Conservation (phyloP, 1,140 invertebrate species). For the Vanessa tameamea region DNA sequence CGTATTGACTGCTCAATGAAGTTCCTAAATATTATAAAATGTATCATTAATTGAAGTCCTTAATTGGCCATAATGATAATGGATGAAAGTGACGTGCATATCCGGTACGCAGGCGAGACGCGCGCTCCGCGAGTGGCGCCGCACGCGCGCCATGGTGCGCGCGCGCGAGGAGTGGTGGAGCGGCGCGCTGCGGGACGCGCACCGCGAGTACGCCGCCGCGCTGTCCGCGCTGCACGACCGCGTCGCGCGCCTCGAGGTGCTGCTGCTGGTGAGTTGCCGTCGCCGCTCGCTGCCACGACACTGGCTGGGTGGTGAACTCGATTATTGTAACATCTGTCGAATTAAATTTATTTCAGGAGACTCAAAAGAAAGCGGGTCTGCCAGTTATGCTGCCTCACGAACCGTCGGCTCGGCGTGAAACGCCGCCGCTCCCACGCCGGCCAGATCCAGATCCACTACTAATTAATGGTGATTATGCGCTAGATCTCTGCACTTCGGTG, state of each 20-base stretch:
- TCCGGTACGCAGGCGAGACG: slow-evolving; percentile 54
- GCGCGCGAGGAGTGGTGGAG: slow-evolving; percentile 76
- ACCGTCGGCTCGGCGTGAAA: slow-evolving; percentile 85
- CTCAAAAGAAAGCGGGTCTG: slow-evolving; percentile 91
- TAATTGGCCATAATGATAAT: no score
- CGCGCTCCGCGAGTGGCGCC: slow-evolving; percentile 68
- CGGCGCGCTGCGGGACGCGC: slow-evolving; percentile 64
- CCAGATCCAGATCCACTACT: slow-evolving; percentile 84
- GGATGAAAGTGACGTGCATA: no score
- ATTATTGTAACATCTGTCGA: background rate
- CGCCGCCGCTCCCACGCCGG: slow-evolving; percentile 87
- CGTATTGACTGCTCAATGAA: no score
- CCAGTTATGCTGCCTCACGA: slow-evolving; percentile 91
- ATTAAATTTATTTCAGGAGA: slow-evolving; percentile 84
- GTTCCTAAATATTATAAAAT: no score
- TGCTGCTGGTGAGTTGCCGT: slow-evolving; percentile 57
- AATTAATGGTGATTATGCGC: slow-evolving; percentile 58
- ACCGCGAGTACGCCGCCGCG: slow-evolving; percentile 70
- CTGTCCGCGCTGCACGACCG: slow-evolving; percentile 73
- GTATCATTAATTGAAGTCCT: no score
- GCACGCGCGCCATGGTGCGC: slow-evolving; percentile 69
- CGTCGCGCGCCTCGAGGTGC: slow-evolving; percentile 69
- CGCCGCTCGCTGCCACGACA: background rate
- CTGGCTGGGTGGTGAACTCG: no score
- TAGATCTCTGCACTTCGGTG: no score